Base-by-base conservation (phyloP, 2,888 invertebrate species). In the Erebia ligea region DNA sequence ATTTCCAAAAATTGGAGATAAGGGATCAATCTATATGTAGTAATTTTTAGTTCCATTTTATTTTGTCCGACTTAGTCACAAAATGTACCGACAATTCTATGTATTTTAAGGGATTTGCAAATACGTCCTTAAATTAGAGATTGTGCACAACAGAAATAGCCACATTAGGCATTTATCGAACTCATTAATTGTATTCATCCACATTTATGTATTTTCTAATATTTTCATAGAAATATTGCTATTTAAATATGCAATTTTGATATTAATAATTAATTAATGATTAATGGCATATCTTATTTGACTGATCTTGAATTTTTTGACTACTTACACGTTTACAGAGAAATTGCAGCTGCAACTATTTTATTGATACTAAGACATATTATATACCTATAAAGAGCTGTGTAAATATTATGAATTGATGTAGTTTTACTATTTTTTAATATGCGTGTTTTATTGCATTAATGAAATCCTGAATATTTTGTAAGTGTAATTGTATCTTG, bases 401-500 rank as follows among this genome's bases (percentile, higher is more conserved):
- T 66, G 66, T 66, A 54, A 65, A 54, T 64, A 64, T 40, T 65
- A 42, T 65, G 19, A 42, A 56, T 10, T 56, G 62, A 67, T 52
- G 69, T 52, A 52, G 48, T 70, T 54, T 59, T 62, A 54, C 57
- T 71, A 67, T 71, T 62, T 68, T 70, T 68, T 34, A 65, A 68
- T 57, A 21, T 15, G 45, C 13, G 56, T 68, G 42, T 64, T 68
- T 61, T 54, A 52, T 61, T 72, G 69, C 69, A 62, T 57, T 56
- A 66, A 50, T 45, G 45, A 65, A 21, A 48, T 65, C 77, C 67
- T 78, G 71, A 70, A 73, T 78, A 75, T 71, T 65, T 78, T 76
- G 72, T 79, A 76, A 78, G 80, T 79, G 80, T 34, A 34, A 34
- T 34, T 34, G 34, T 34, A 34, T 34, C 74, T 76, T 75, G 82